Evolutionary conservation across 1,140 invertebrate species (phyloP).

Genomic region (Octopus sinensis): DNA sequence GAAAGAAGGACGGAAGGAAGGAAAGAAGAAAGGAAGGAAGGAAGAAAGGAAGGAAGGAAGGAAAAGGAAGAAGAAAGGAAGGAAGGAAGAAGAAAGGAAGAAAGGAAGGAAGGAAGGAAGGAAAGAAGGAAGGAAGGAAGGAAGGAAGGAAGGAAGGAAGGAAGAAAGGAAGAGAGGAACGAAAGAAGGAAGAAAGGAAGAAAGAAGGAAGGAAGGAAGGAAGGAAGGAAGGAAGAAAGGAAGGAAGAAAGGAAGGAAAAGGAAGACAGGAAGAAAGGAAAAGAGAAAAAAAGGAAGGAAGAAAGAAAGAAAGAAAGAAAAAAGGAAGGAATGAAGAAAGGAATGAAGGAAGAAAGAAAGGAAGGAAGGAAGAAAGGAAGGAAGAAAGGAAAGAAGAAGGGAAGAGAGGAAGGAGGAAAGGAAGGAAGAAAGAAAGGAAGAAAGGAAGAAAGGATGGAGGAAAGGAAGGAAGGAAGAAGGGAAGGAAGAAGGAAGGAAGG

Average conservation of each 20-base stretch:
- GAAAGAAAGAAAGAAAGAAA: no score
- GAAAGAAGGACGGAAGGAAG: neutral
- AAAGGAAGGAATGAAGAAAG: no score
- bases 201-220: neutral
- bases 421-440: no score
- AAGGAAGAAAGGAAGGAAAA: neutral
- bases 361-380: no score
- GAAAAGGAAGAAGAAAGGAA: neutral
- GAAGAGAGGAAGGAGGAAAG: no score
- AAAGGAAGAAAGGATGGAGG: no score
- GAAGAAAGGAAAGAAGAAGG: no score
- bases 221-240: no score
- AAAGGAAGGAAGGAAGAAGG: no score
- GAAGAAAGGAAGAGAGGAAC: neutral
- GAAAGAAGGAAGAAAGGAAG: neutral
- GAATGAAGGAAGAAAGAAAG: no score
- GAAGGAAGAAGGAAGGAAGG: no score
- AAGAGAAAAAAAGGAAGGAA: no score
- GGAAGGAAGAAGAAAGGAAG: neutral
- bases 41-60: neutral
- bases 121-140: neutral
- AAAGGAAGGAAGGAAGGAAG: neutral
- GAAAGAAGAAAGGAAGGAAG: neutral
- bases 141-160: neutral
- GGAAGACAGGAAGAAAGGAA: neutral